A percentile compares a stretch with the other conserved stretches of the same genome.
Conservation (phyloP, 2,113 vertebrate genomes). For the Alligator sinensis region DNA sequence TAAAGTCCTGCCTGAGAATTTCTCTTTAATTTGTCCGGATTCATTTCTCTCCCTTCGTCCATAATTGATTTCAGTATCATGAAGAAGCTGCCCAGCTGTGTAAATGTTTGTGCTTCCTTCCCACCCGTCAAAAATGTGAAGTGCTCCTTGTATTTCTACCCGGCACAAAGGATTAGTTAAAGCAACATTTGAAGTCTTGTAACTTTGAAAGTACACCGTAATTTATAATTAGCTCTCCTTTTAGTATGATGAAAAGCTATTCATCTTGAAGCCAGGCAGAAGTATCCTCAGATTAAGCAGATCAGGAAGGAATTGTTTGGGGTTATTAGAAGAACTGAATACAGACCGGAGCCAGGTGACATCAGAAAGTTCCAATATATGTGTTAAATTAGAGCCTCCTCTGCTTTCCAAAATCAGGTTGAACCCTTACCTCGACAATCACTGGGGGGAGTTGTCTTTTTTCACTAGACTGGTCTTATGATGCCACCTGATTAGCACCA, state of each 20-base stretch:
- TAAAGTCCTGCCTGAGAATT: conserved; percentile 14
- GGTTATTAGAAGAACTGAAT: background rate
- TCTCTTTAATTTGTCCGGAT: background rate
- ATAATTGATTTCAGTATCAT: background rate
- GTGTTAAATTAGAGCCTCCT: background rate
- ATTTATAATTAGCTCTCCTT: background rate
- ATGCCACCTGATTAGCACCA: background rate
- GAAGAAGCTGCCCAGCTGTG: conserved; percentile 13
- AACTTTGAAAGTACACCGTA: background rate
- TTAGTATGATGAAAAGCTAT: background rate
- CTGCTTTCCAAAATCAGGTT: too few relatives aligned
- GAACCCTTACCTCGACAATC: background rate
- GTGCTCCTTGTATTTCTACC: background rate
- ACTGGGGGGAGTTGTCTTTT: background rate
- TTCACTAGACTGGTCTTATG: background rate
- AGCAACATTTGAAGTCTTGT: background rate
- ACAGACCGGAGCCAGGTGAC: fast-evolving
- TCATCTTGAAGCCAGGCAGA: background rate
- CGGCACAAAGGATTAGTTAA: background rate
- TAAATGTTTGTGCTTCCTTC: conserved; percentile 9
- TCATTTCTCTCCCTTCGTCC: background rate
- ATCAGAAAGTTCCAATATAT: background rate
- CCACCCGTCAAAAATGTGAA: background rate
- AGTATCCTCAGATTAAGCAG: fast-evolving
- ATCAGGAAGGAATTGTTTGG: background rate